Conservation (phyloP, 2,888 invertebrate genomes). For the Ariolimax columbianus region DNA sequence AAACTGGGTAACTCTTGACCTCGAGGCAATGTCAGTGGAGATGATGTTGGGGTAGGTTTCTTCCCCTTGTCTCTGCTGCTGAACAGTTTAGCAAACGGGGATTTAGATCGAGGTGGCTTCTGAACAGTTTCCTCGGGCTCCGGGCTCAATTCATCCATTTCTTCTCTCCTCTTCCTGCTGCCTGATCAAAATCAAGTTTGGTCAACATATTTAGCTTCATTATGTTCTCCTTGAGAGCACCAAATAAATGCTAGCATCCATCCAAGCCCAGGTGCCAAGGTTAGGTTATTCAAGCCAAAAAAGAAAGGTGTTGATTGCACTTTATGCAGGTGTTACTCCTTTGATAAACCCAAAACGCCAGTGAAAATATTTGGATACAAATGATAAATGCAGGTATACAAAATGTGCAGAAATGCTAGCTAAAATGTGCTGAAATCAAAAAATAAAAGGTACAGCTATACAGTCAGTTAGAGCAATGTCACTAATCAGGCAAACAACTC, state of each 20-base stretch:
- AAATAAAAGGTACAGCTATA: not conserved
- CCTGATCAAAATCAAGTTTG: slow-evolving; percentile 41
- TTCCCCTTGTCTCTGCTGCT: slow-evolving; percentile 59
- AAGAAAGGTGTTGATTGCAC: slow-evolving; percentile 6
- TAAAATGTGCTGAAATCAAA: not conserved
- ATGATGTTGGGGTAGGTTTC: slow-evolving; percentile 16
- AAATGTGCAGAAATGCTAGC: not conserved
- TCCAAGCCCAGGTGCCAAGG: slow-evolving; percentile 36
- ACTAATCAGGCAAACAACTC: not conserved
- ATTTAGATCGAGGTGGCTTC: slow-evolving; percentile 93
- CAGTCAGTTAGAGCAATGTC: not conserved
- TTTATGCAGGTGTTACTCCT: not conserved
- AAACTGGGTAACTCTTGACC: slow-evolving; percentile 13
- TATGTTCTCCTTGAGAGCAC: not conserved
- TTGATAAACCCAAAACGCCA: not conserved
- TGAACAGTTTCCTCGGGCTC: slow-evolving; percentile 78
- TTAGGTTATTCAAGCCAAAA: slow-evolving; percentile 39
- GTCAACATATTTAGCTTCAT: slow-evolving; percentile 4
- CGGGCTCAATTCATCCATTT: slow-evolving; percentile 19
- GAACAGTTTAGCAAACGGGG: slow-evolving; percentile 86
- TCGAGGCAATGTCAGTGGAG: slow-evolving; percentile 4
- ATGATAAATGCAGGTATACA: not conserved
- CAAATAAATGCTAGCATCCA: slow-evolving; percentile 24
- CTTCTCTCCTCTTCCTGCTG: slow-evolving; percentile 26
- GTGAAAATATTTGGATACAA: not conserved